Evolutionary conservation across 1,140 invertebrate species (phyloP).

Genomic region (Drosophila nasuta): DNA sequence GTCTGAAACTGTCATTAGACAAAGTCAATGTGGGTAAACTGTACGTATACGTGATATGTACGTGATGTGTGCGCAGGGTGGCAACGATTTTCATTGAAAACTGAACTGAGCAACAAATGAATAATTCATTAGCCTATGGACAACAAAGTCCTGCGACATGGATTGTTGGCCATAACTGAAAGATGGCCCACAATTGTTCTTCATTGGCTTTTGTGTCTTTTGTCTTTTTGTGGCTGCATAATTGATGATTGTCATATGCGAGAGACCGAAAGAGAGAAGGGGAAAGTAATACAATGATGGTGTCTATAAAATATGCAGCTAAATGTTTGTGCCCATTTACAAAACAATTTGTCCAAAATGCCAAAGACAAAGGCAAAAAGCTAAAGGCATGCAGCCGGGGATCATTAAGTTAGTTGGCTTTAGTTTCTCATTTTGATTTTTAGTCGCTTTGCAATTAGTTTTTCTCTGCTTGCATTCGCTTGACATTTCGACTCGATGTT

Average conservation of each 20-base stretch:
- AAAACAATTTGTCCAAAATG: constrained; percentile 43
- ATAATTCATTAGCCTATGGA: constrained; percentile 40
- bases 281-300: not conserved
- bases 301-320: constrained; percentile 58
- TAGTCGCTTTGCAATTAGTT: constrained; percentile 73
- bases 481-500: constrained; percentile 66
- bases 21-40: not conserved
- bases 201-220: not conserved
- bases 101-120: constrained; percentile 14
- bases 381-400: not conserved
- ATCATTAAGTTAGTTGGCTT: constrained; percentile 61
- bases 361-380: constrained; percentile 1
- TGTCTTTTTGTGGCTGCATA: constrained; percentile 21
- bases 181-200: constrained; percentile 33
- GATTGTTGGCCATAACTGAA: constrained; percentile 42
- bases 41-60: constrained; percentile 2
- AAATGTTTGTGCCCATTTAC: constrained; percentile 21
- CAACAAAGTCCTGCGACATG: constrained; percentile 28
- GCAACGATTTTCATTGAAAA: constrained; percentile 22
- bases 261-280: not conserved
- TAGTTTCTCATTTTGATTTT: constrained; percentile 39
- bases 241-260: constrained; percentile 36
- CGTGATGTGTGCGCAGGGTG: not conserved
- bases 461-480: constrained; percentile 58
- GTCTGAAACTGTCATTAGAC: constrained; percentile 39